Evolutionary conservation across 2,888 invertebrate species (phyloP), one percentile per base, ranked within the genome.

Genomic region (Thymelicus lineola): DNA sequence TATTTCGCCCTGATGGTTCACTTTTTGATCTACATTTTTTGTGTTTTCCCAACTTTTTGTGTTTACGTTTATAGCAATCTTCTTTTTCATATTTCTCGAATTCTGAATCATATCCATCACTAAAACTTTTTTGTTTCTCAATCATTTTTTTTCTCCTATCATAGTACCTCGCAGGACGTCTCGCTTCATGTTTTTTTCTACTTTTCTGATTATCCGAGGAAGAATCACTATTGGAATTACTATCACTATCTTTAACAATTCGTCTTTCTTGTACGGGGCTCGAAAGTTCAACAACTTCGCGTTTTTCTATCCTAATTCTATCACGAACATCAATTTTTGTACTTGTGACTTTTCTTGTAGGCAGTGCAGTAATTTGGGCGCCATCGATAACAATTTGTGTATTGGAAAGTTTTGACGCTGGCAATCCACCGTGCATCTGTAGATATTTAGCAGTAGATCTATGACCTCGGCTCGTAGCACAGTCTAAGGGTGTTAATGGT

Each of bases 361-460:
- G 93, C 75, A 94, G 80, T 17, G 86, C 85, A 63, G 91, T 90
- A 60, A 94, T 91, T 66, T 87, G 83, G 58, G 91, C 91, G 58
- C 88, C 90, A 72, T 94, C 93, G 57, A 94, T 88, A 42, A 93
- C 75, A 73, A 94, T 90, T 77, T 93, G 85, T 48, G 92, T 92
- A 75, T 92, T 90, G 9, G 94, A 85, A 60, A 97, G 87, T 80
- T 97, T 96, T 65, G 94, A 95, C 6, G 98, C 97, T 0, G 98
- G 97, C 48, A 97, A 94, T 0, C 98, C 98, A 6, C 98, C 98
- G 80, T 98, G 97, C 82, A 98, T 95, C 87, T 98, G 98, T 60
- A 99, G 94, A 86, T 97, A 97, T 88, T 99, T 98, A 38, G 98
- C 99, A 65, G 98, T 98, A 1, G 98, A 97, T 68, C 97, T 95